phyloP scores from a whole-genome alignment of 2,113 vertebrate genomes.

The Notarius lentiginosus region DNA sequence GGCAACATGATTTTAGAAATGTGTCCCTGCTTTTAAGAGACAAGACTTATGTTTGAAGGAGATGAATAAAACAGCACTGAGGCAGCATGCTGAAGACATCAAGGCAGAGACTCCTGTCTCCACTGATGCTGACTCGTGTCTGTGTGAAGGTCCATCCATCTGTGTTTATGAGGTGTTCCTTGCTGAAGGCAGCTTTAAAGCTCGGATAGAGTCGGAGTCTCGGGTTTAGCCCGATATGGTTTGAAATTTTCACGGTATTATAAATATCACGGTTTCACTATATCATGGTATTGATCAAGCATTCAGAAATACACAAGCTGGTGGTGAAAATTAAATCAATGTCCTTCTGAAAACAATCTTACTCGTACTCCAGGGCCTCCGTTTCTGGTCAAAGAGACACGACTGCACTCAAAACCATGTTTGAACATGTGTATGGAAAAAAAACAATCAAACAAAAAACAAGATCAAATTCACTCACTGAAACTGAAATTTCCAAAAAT shows the following conservation, averaged over 20 bases:
- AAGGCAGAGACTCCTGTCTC: not conserved
- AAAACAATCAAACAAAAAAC: too few relatives aligned
- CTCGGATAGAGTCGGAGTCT: not conserved
- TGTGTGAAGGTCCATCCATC: not conserved
- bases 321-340: not conserved
- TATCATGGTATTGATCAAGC: not conserved
- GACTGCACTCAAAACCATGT: too few relatives aligned
- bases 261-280: not conserved
- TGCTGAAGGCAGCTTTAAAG: not conserved
- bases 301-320: not conserved
- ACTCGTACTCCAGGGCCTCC: too few relatives aligned
- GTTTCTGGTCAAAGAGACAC: too few relatives aligned
- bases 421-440: too few relatives aligned
- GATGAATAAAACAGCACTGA: constrained; percentile 49
- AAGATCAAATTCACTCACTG: too few relatives aligned
- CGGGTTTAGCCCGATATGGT: not conserved
- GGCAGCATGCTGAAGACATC: not conserved
- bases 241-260: not conserved
- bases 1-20: not conserved
- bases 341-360: too few relatives aligned
- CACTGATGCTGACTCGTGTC: not conserved
- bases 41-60: constrained; percentile 4
- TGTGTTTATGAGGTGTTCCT: not conserved
- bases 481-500: too few relatives aligned
- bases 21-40: constrained; percentile 25